A percentile compares a stretch with the other conserved stretches of the same genome.
phyloP scores from a whole-genome alignment of 2,888 invertebrate species.

The Melikaiella ostensackeni region DNA sequence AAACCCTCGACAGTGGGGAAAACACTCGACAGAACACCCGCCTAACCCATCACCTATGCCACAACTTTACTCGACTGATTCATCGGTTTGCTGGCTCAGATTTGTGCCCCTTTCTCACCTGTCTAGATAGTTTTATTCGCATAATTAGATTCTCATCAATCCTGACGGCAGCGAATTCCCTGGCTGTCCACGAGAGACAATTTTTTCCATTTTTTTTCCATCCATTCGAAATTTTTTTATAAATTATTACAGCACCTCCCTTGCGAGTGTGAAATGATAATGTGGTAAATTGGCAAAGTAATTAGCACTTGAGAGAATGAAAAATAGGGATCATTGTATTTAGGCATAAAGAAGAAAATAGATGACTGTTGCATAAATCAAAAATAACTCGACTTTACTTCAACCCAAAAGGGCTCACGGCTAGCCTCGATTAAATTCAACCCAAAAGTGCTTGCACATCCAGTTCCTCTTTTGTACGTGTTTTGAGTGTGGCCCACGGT shows the following conservation, averaged over 20 bases:
- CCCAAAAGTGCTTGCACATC: too few species aligned
- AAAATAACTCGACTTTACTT: too few species aligned
- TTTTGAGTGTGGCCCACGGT: too few species aligned
- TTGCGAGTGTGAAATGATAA: neutral
- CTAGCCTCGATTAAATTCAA: too few species aligned
- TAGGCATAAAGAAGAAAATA: too few species aligned
- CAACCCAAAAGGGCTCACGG: too few species aligned
- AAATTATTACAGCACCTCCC: constrained; percentile 5
- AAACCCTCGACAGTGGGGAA: too few species aligned
- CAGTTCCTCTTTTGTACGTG: too few species aligned
- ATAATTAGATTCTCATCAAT: constrained; percentile 72
- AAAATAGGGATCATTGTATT: neutral
- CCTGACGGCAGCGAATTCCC: constrained; percentile 56
- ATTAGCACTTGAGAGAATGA: neutral
- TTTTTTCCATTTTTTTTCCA: constrained; percentile 41
- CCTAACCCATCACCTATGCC: constrained; percentile 30
- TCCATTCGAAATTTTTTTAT: constrained; percentile 36
- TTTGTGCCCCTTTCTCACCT: neutral
- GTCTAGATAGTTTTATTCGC: constrained; percentile 63
- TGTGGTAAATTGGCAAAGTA: neutral
- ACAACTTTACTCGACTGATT: constrained; percentile 31
- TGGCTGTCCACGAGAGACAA: constrained; percentile 42
- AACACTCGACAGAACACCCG: constrained; percentile 20
- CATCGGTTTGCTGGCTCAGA: constrained; percentile 16
- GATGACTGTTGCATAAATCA: too few species aligned